Evolutionary conservation across 2,113 vertebrate species (phyloP).

Genomic region (Cichladusa arquata): DNA sequence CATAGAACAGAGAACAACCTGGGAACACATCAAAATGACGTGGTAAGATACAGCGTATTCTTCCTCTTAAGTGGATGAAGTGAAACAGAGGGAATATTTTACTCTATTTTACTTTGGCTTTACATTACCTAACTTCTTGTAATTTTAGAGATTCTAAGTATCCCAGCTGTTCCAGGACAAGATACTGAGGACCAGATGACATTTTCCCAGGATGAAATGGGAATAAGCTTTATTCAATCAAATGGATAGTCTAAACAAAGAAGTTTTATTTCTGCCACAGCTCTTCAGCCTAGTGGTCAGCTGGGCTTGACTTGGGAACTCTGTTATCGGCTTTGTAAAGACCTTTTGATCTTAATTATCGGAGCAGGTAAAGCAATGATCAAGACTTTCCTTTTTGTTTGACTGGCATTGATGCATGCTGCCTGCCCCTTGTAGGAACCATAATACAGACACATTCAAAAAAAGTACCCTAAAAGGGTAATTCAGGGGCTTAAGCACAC

Average conservation of each 20-base stretch:
- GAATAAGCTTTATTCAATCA: background rate
- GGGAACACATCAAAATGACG: background rate
- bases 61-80: background rate
- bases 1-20: background rate
- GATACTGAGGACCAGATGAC: background rate
- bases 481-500: background rate
- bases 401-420: background rate
- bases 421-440: background rate
- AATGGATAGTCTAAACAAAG: background rate
- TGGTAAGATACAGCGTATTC: background rate
- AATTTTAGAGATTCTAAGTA: background rate
- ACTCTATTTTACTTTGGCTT: background rate
- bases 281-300: background rate
- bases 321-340: background rate
- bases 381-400: background rate
- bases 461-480: background rate
- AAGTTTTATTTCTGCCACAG: background rate
- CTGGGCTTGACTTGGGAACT: fast-evolving
- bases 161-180: background rate
- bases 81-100: background rate
- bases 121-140: background rate
- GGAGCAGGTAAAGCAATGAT: background rate
- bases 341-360: background rate
- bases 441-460: background rate
- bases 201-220: background rate